Base-by-base conservation (phyloP, 2,888 invertebrate genomes). In the Acanthosoma haemorrhoidale region DNA sequence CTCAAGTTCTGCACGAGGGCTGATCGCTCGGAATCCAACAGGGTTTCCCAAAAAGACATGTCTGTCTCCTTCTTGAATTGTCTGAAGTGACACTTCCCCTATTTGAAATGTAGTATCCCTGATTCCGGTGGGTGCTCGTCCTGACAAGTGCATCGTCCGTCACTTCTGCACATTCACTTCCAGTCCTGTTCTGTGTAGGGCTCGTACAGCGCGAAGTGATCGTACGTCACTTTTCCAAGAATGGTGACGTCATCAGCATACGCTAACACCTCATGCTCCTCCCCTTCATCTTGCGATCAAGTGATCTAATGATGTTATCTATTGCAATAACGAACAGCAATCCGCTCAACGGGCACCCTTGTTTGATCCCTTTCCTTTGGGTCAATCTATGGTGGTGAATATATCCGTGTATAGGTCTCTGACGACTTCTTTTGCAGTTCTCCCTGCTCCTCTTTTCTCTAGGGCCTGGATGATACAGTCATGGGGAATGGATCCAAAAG, bases 281-380 rank as follows among this genome's bases (percentile, higher is more conserved):
- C 25, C n/a, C n/a, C n/a, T n/a, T n/a, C n/a, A n/a, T n/a, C n/a
- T n/a, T n/a, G n/a, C 3, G 63, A 63, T 11, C 9, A 25, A 18
- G 11, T 21, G 38, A 21, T 29, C 29, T 43, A 31, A 15, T 16
- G 21, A 13, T 15, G 18, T 21, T 25, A 39, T 58, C 9, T 32
- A 34, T n/a, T n/a, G n/a, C n/a, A n/a, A n/a, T n/a, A n/a, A n/a
- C n/a, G n/a, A 71, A 63, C 4, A 63, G 34, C 1, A 69, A 21
- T 5, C 64, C 70, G 29, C 64, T 66, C 15, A 70, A 29, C 8
- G 70, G 70, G 66, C 66, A 64, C 3, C 70, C 66, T 18, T 70
- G 70, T 9, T 32, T 2, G 51, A 70, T 58, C 18, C 70, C 70
- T 18, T 58, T 18, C 16, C 15, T 31, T 16, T 57, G 32, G 1